Evolutionary conservation across 1,140 invertebrate genomes (phyloP).

Genomic region (Thaumatotibia leucotreta): DNA sequence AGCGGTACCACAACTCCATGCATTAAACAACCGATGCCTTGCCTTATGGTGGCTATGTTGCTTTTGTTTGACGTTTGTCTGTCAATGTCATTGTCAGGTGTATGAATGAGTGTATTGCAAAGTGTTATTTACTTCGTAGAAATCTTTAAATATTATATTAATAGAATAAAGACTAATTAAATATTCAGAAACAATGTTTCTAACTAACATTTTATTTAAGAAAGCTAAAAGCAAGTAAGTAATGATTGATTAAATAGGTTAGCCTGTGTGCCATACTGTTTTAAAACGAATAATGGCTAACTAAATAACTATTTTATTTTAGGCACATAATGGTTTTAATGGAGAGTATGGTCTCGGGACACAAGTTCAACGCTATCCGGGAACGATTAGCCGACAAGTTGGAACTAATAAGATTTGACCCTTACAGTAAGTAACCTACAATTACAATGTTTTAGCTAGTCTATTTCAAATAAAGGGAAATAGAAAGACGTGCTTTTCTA

Average conservation of each 20-base stretch:
- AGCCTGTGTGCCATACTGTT: too few relatives aligned
- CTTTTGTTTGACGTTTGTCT: too few relatives aligned
- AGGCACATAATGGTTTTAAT: conserved; percentile 86
- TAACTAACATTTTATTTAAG: conserved; percentile 64
- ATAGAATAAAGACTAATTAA: background rate
- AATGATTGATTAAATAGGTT: background rate
- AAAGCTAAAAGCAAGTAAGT: conserved; percentile 71
- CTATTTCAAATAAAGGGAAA: too few relatives aligned
- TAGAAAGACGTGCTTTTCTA: too few relatives aligned
- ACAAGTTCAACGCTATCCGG: conserved; percentile 80
- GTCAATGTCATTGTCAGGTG: background rate
- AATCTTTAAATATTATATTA: background rate
- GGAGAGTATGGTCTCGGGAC: conserved; percentile 87
- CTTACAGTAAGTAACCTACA: conserved; percentile 80
- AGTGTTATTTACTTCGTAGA: background rate
- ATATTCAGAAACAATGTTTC: conserved; percentile 52
- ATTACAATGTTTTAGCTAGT: background rate
- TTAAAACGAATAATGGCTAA: too few relatives aligned
- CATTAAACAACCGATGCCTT: too few relatives aligned
- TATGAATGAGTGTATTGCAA: background rate
- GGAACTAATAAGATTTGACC: conserved; percentile 86
- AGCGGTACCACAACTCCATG: too few relatives aligned
- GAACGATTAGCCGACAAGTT: conserved; percentile 87
- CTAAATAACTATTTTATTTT: conserved; percentile 41
- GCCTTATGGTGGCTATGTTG: too few relatives aligned